Conservation (phyloP, 2,888 invertebrate genomes). For the Drosophila macrospina region DNA sequence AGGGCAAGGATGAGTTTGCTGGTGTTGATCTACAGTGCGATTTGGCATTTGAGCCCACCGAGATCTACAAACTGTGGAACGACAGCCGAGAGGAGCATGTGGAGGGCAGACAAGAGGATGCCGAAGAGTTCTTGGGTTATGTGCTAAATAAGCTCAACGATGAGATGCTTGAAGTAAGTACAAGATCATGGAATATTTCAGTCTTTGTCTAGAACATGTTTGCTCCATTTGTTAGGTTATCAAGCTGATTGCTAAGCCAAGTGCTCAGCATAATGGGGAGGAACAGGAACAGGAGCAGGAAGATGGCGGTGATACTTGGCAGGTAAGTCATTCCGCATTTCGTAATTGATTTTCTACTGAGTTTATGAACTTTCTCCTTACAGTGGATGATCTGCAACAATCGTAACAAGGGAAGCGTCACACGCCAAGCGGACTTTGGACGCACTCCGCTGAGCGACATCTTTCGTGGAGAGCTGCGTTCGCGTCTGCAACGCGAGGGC, state of each 20-base stretch:
- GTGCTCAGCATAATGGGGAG: conserved; percentile 85
- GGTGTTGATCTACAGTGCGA: conserved; percentile 89
- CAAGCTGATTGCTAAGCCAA: conserved; percentile 87
- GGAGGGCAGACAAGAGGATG: conserved; percentile 97
- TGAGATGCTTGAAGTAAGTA: conserved; percentile 95
- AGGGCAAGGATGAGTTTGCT: conserved; percentile 85
- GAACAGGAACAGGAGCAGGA: conserved; percentile 84
- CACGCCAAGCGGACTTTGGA: conserved; percentile 92
- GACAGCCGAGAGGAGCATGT: conserved; percentile 90
- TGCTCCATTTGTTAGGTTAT: conserved; percentile 85
- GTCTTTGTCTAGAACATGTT: background rate
- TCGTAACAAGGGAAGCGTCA: conserved; percentile 95
- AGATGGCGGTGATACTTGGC: conserved; percentile 85
- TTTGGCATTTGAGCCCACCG: conserved; percentile 95
- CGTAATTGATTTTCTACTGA: background rate
- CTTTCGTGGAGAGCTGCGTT: conserved; percentile 95
- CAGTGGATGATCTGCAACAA: conserved; percentile 87
- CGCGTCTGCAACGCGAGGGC: conserved; percentile 90
- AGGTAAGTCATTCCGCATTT: conserved; percentile 70
- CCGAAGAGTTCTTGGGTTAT: conserved; percentile 97
- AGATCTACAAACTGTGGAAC: conserved; percentile 93
- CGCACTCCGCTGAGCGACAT: conserved; percentile 96
- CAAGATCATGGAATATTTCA: no score
- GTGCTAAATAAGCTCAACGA: conserved; percentile 97
- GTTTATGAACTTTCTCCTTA: background rate